A percentile compares a stretch with the other conserved stretches of the same genome.
phyloP scores from a whole-genome alignment of 2,888 invertebrate species.

The Unio delphinus region DNA sequence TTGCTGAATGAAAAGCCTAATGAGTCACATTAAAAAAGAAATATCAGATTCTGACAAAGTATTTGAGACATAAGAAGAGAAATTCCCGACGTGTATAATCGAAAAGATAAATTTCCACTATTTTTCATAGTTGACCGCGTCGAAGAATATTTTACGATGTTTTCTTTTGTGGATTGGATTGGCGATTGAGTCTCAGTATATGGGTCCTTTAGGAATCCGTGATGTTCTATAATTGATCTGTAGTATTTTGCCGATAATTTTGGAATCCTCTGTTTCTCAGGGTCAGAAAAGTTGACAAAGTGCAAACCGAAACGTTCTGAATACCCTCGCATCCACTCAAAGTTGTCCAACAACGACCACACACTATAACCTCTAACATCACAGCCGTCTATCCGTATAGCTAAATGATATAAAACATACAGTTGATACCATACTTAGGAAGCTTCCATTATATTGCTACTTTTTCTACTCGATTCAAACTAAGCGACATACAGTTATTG shows the following conservation, averaged over 20 bases:
- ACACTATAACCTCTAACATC: constrained; percentile 78
- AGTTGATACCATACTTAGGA: too few relatives aligned
- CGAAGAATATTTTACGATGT: too few relatives aligned
- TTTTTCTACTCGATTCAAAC: neutral
- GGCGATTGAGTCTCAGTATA: constrained; percentile 26
- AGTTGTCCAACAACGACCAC: constrained; percentile 86
- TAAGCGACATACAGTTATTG: neutral
- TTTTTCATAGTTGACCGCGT: too few relatives aligned
- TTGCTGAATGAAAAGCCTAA: too few relatives aligned
- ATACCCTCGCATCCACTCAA: constrained; percentile 85
- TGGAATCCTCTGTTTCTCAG: constrained; percentile 78
- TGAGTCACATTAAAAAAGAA: too few relatives aligned
- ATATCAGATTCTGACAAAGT: too few relatives aligned
- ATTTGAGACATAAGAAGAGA: too few relatives aligned
- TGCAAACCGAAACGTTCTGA: constrained; percentile 80
- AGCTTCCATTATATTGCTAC: too few relatives aligned
- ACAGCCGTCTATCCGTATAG: constrained; percentile 47
- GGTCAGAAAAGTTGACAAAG: constrained; percentile 80
- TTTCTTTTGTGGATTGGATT: too few relatives aligned
- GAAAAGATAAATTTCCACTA: too few relatives aligned
- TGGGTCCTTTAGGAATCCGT: constrained; percentile 18
- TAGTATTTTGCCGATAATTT: constrained; percentile 75
- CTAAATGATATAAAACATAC: constrained; percentile 13
- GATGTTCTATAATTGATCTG: constrained; percentile 32
- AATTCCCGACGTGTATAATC: too few relatives aligned